These are phyloP conservation scores for Invenusta paracnida DNA, from an alignment of 2,888 invertebrate genomes.

Conservation along the genomic window DNA sequence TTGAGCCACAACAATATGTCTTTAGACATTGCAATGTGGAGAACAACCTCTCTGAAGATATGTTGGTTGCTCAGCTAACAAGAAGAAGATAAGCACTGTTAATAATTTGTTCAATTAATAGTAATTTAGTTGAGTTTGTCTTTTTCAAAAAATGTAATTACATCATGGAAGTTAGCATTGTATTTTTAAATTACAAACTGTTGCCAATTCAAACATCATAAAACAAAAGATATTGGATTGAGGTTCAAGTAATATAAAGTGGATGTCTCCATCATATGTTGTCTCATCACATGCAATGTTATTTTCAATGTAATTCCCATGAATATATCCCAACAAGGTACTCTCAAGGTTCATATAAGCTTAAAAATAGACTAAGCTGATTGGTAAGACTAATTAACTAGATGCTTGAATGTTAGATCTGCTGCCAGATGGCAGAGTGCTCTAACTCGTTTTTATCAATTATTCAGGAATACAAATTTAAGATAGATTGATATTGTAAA, in stretches of 20 bases:
- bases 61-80: background rate
- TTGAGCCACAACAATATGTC: background rate
- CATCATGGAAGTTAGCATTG: background rate
- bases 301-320: background rate
- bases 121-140: background rate
- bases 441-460: too few species aligned
- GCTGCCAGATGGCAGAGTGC: too few species aligned
- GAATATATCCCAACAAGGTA: background rate
- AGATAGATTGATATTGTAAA: too few species aligned
- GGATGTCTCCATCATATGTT: background rate
- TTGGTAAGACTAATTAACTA: too few species aligned
- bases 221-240: background rate
- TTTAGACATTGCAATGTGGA: background rate
- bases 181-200: background rate
- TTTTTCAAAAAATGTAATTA: background rate
- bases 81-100: background rate
- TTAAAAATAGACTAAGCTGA: background rate
- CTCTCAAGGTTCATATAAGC: slow-evolving; percentile 12
- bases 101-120: slow-evolving; percentile 7
- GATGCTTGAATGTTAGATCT: too few species aligned
- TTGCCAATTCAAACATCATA: slow-evolving; percentile 2
- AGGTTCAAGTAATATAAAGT: background rate
- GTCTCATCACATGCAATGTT: slow-evolving; percentile 11
- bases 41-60: background rate
- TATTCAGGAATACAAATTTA: too few species aligned